Evolutionary conservation across 2,797 vertebrate species (phyloP).

Genomic region (Decapterus maruadsi): DNA sequence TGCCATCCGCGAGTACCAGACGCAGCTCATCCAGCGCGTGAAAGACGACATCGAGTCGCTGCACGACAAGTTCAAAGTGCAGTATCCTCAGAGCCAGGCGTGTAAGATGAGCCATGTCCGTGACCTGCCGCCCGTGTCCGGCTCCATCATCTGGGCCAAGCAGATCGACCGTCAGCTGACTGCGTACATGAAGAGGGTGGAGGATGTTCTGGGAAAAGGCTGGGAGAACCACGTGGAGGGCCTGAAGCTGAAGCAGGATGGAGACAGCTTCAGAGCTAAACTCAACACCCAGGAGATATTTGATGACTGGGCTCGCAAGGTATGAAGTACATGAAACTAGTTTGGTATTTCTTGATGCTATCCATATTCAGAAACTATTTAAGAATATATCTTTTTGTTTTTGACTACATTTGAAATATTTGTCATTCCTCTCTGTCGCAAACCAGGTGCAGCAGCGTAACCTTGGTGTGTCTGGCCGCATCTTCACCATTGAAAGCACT

Average conservation of each 20-base stretch:
- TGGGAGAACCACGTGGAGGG: conserved; percentile 99
- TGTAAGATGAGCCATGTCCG: conserved; percentile 99
- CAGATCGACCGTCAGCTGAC: conserved; percentile 99
- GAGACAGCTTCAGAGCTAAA: conserved; percentile 98
- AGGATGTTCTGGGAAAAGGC: conserved; percentile 97
- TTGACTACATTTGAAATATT: background rate
- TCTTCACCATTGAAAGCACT: conserved; percentile 97
- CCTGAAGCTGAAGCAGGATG: conserved; percentile 99
- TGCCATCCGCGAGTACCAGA: conserved; percentile 98
- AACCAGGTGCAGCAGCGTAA: conserved; percentile 93
- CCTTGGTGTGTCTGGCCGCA: conserved; percentile 96
- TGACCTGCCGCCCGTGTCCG: conserved; percentile 95
- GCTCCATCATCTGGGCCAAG: conserved; percentile 99
- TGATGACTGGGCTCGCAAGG: conserved; percentile 99
- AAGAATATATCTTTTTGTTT: background rate
- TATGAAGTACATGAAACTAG: conserved; percentile 48
- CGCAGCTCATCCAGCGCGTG: conserved; percentile 97
- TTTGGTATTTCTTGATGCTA: background rate
- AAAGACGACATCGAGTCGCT: conserved; percentile 99
- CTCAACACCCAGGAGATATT: conserved; percentile 99
- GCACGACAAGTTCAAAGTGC: conserved; percentile 99
- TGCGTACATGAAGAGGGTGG: conserved; percentile 99
- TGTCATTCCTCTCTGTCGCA: background rate
- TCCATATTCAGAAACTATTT: background rate
- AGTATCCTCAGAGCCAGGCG: conserved; percentile 98